These are phyloP conservation scores for Sebastes wilsoni DNA, from an alignment of 2,797 vertebrate species.

Conservation along the genomic window DNA sequence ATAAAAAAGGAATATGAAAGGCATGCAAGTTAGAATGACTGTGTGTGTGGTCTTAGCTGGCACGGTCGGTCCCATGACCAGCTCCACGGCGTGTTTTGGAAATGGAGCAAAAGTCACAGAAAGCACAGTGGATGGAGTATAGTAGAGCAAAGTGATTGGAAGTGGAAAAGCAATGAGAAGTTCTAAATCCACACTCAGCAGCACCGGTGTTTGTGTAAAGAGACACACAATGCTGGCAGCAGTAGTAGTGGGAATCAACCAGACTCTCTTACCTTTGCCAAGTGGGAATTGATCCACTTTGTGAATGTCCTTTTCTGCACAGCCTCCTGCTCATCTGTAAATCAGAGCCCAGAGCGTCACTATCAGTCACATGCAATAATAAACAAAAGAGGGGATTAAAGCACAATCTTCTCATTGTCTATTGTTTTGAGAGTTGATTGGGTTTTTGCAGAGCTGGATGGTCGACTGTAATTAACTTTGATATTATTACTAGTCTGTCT, in stretches of 20 bases:
- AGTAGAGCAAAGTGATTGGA: slow-evolving; percentile 17
- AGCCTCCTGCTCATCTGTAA: slow-evolving; percentile 96
- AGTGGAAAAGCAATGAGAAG: slow-evolving; percentile 32
- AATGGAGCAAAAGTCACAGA: slow-evolving; percentile 54
- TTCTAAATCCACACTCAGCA: slow-evolving; percentile 46
- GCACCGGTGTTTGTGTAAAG: slow-evolving; percentile 37
- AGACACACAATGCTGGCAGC: slow-evolving; percentile 63
- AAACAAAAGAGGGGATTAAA: slow-evolving; percentile 63
- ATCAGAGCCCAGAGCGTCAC: slow-evolving; percentile 69
- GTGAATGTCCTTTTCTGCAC: slow-evolving; percentile 99
- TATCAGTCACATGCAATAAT: slow-evolving; percentile 52
- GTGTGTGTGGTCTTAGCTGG: slow-evolving; percentile 54
- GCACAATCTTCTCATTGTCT: slow-evolving; percentile 65
- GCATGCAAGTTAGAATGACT: slow-evolving; percentile 40
- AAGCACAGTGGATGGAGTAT: slow-evolving; percentile 9
- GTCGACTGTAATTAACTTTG: slow-evolving; percentile 48
- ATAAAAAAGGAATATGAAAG: slow-evolving; percentile 41
- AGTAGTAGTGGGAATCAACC: slow-evolving; percentile 41
- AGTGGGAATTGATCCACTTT: slow-evolving; percentile 99
- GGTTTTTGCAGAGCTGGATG: slow-evolving; percentile 40
- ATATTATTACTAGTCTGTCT: slow-evolving; percentile 39
- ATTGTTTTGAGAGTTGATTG: slow-evolving; percentile 49
- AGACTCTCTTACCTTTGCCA: slow-evolving; percentile 90
- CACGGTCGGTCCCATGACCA: slow-evolving; percentile 66
- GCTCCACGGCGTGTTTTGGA: slow-evolving; percentile 33